Evolutionary conservation across 2,888 invertebrate species (phyloP).

Genomic region (Dyspetes luteomarginatus): DNA sequence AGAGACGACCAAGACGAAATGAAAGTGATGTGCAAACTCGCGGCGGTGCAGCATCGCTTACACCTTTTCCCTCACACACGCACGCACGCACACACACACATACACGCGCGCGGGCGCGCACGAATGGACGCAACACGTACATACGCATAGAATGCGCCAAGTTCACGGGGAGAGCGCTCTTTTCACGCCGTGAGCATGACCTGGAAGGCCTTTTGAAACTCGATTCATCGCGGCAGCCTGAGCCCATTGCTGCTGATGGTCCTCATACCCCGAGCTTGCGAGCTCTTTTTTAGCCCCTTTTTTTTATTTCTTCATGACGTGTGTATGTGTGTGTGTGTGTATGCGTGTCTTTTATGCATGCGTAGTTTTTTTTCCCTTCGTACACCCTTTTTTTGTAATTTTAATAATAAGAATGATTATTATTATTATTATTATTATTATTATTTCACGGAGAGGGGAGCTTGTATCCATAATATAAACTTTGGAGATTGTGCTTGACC

Average conservation of each 20-base stretch:
- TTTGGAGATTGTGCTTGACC: too few relatives aligned
- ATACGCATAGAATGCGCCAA: conserved; percentile 58
- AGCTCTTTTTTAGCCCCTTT: neutral
- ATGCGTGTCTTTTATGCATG: too few relatives aligned
- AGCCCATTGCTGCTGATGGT: conserved; percentile 69
- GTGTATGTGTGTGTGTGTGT: too few relatives aligned
- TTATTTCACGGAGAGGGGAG: too few relatives aligned
- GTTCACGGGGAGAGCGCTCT: conserved; percentile 64
- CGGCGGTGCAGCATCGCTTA: neutral
- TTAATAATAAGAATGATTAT: too few relatives aligned
- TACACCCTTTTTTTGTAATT: too few relatives aligned
- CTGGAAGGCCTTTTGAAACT: conserved; percentile 73
- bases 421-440: too few relatives aligned
- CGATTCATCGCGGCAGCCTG: conserved; percentile 72
- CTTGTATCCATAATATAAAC: too few relatives aligned
- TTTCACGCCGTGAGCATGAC: conserved; percentile 66
- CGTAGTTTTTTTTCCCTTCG: too few relatives aligned
- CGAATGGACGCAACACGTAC: neutral
- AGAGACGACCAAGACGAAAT: conserved; percentile 33
- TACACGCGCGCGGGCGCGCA: neutral
- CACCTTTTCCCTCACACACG: neutral
- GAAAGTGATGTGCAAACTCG: conserved; percentile 41
- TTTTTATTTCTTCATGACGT: neutral
- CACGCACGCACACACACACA: neutral
- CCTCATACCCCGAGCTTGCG: too few relatives aligned